Evolutionary conservation across 2,113 vertebrate species (phyloP), one percentile per base, ranked within the genome.

Genomic region (Paraplagusia blochii): DNA sequence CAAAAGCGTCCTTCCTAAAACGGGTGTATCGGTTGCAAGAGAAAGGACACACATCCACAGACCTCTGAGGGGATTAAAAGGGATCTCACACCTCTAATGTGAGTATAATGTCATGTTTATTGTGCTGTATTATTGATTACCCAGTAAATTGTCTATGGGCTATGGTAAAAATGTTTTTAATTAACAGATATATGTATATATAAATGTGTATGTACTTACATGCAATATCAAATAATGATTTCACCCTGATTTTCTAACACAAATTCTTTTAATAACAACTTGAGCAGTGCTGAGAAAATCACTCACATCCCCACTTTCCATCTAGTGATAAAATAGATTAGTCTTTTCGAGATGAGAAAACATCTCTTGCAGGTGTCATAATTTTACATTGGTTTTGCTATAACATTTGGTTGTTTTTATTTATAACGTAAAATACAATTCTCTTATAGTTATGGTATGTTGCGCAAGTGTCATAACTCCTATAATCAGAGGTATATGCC

Each of bases 1-100:
- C 56, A 34, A 29, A 46, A 48, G 18, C 36, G 17, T 61, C 42
- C 39, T 7, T 48, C 22, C 22, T 46, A 9, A 22, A 48, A 63
- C 54, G 63, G 66, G 53, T 82, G 45, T 70, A n/a, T 75, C 58
- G 36, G 62, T 48, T 53, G 39, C 52, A 75, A 36, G 14, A 73
- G 29, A 66, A 15, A 81, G 66, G 70, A 80, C 35, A 3, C 36
- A 10, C 57, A 51, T 46, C 19, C 57, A 59, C 48, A 2, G 29
- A 63, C 19, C 38, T 47, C 44, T 10, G 2, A 62, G 63, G 58
- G 63, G 43, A 44, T 67, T 39, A 38, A 15, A 43, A 68, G 63
- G 54, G 56, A 76, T 72, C 70, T 51, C 19, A 11, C 39, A 17
- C 22, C 19, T 17, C 68, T 76, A 66, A 78, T 76, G 88, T 90